A percentile compares a stretch with the other conserved stretches of the same genome.
These are phyloP conservation scores for Tachina fera DNA, from an alignment of 2,888 invertebrate species.

Conservation along the genomic window DNA sequence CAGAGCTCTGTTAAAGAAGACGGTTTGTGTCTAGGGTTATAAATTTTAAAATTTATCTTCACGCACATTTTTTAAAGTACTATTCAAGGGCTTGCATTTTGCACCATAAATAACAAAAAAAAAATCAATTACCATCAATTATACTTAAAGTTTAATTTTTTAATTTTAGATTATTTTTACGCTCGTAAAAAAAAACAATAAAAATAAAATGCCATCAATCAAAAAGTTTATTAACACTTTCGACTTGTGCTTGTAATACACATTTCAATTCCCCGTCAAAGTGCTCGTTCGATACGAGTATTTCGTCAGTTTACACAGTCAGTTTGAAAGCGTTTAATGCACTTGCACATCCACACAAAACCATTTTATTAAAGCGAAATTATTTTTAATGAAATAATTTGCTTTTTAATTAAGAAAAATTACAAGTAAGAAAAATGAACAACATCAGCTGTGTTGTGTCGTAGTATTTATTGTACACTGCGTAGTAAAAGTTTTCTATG, in stretches of 20 bases:
- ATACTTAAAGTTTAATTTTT: neutral
- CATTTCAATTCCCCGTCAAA: constrained; percentile 35
- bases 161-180: neutral
- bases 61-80: no score
- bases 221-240: constrained; percentile 45
- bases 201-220: constrained; percentile 37
- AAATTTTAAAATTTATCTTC: no score
- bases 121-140: no score
- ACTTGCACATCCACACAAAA: neutral
- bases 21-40: no score
- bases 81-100: neutral
- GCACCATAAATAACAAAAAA: neutral
- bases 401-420: constrained; percentile 38
- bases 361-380: constrained; percentile 13
- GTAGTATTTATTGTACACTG: constrained; percentile 1
- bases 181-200: neutral
- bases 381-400: constrained; percentile 29
- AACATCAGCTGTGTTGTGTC: constrained; percentile 3
- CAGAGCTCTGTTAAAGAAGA: no score
- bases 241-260: constrained; percentile 35
- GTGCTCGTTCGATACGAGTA: neutral
- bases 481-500: neutral
- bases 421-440: constrained; percentile 7
- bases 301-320: constrained; percentile 19
- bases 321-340: constrained; percentile 18